Percentiles rank a stretch among this genome's conserved stretches.
These are phyloP conservation scores for Etheostoma spectabile DNA, from an alignment of 2,113 vertebrate genomes.

Conservation along the genomic window DNA sequence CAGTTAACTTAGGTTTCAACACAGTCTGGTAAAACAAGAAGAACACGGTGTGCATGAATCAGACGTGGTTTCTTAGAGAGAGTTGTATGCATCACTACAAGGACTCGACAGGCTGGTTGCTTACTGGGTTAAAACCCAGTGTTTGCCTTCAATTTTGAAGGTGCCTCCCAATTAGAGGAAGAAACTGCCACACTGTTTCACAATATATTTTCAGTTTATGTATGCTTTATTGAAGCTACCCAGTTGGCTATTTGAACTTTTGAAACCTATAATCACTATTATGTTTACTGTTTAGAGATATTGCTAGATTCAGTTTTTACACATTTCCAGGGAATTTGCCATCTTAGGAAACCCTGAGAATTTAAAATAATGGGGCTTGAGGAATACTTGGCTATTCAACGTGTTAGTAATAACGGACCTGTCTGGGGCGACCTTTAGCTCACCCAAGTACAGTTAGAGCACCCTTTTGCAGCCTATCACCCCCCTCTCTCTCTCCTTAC, in stretches of 20 bases:
- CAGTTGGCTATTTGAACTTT: not conserved
- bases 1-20: not conserved
- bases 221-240: not conserved
- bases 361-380: not conserved
- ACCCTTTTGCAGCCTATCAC: too few relatives aligned
- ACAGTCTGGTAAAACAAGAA: conserved; percentile 12
- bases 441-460: too few relatives aligned
- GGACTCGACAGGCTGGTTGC: too few relatives aligned
- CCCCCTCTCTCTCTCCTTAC: too few relatives aligned
- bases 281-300: not conserved
- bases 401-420: not conserved
- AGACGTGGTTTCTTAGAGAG: not conserved
- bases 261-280: not conserved
- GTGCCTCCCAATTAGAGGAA: not conserved
- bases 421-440: too few relatives aligned
- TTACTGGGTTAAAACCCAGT: not conserved
- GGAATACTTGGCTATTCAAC: conserved; percentile 4
- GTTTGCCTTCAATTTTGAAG: not conserved
- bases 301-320: not conserved
- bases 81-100: not conserved
- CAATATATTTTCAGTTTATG: not conserved
- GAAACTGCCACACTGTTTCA: not conserved
- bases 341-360: not conserved
- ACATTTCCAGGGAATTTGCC: not conserved
- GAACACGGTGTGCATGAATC: not conserved